Percentiles rank a stretch among this genome's conserved stretches.
Conservation (phyloP, 2,888 invertebrate genomes). For the Eustalomyia histrio region DNA sequence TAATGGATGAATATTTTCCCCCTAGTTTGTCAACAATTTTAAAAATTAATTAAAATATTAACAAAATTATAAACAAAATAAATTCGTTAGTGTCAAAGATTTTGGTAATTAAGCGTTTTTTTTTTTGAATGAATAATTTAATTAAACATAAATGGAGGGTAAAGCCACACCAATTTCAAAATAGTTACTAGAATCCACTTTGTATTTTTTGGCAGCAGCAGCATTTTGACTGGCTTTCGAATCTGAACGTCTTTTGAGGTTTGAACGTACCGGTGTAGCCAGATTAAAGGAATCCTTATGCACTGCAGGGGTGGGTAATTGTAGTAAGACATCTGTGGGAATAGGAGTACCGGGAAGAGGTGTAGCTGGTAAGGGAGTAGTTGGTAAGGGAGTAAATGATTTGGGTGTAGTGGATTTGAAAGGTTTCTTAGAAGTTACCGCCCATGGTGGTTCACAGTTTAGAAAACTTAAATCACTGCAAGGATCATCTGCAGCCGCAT, state of each 20-base stretch:
- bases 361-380: slow-evolving; percentile 69
- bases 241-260: slow-evolving; percentile 66
- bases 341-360: slow-evolving; percentile 61
- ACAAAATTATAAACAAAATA: slow-evolving; percentile 11
- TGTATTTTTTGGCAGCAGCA: slow-evolving; percentile 68
- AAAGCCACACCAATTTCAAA: slow-evolving; percentile 77
- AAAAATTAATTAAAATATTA: slow-evolving; percentile 8
- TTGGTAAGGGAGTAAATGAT: slow-evolving; percentile 15
- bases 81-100: slow-evolving; percentile 13
- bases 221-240: slow-evolving; percentile 27
- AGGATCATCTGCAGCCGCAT: slow-evolving; percentile 78
- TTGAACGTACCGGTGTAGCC: slow-evolving; percentile 71
- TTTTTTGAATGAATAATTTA: slow-evolving; percentile 19
- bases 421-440: slow-evolving; percentile 19
- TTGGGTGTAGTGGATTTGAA: not conserved
- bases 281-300: slow-evolving; percentile 70
- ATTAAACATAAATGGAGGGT: slow-evolving; percentile 77
- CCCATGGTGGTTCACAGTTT: slow-evolving; percentile 49
- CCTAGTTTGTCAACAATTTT: slow-evolving; percentile 75
- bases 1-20: slow-evolving; percentile 76
- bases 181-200: slow-evolving; percentile 73
- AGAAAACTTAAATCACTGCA: slow-evolving; percentile 77
- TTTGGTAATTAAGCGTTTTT: not conserved
- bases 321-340: slow-evolving; percentile 61
- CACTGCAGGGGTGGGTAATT: slow-evolving; percentile 69